Conservation (phyloP, 2,113 vertebrate species). For the Sylvietta virens region DNA sequence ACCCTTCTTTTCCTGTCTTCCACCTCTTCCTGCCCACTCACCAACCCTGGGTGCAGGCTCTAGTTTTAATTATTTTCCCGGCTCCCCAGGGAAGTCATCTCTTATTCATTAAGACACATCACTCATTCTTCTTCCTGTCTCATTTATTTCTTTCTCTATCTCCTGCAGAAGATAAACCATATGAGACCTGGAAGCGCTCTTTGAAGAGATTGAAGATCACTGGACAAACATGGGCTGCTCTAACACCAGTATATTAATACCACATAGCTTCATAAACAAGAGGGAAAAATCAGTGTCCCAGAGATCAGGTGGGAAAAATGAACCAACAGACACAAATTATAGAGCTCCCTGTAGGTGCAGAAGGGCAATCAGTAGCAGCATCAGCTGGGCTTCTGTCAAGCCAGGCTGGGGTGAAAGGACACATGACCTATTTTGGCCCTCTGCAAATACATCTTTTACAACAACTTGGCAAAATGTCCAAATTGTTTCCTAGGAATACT, state of each 20-base stretch:
- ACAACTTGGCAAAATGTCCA: neutral
- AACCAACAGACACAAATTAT: neutral
- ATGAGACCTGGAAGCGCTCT: neutral
- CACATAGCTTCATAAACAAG: neutral
- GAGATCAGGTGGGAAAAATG: neutral
- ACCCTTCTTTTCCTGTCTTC: neutral
- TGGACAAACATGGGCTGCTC: neutral
- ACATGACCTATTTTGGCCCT: neutral
- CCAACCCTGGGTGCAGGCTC: rapidly evolving
- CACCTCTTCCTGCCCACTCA: neutral
- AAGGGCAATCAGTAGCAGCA: neutral
- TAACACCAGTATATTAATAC: neutral
- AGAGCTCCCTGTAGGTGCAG: neutral
- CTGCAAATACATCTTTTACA: neutral
- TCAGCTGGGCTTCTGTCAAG: neutral
- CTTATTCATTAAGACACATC: neutral
- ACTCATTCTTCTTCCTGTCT: neutral
- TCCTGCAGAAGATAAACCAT: neutral
- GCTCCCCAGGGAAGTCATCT: neutral
- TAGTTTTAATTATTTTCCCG: neutral
- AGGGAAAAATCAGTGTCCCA: neutral
- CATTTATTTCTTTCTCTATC: neutral
- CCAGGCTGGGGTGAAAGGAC: neutral
- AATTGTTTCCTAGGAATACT: neutral
- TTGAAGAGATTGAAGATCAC: neutral